Base-by-base conservation (phyloP, 1,140 invertebrate genomes). In the Psilanteris sp. region DNA sequence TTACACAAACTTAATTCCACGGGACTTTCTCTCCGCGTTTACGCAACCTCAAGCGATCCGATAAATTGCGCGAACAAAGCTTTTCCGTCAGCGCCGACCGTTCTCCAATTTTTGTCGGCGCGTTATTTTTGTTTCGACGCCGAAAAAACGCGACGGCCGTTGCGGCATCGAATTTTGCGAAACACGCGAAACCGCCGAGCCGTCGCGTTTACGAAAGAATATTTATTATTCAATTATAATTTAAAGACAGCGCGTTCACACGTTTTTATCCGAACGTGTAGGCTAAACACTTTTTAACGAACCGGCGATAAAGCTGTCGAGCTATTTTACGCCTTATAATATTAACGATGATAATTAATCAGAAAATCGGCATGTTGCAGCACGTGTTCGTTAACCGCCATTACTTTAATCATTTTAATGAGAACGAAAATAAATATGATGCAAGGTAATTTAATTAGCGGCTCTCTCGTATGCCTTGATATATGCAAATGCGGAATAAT, bases 1-100 rank as follows among this genome's bases (percentile, higher is more conserved):
- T 85, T 83, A 82, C 79, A 79, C 80, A 78, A 82, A 85, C n/a
- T 84, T 83, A 84, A 85, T 78, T 64, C 50, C 67, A 29, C 37
- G 18, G 39, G 71, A 81, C 81, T 81, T 81, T 83, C 80, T 81
- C 78, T 54, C 20, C 31, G 68, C 80, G 67, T 77, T 82, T 81
- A 81, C 81, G 78, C 80, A 16, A 29, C 29, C 29, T 57, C 32
- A 16, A 39, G 43, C 70, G 29, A 4, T 10, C 48, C 9, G 9
- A 37, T 71, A 43, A 64, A 64, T 20, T 46, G 13, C 16, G 43
- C 52, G 10, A 32, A 34, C 46, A 43, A 64, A 41, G 34, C 36
- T 18, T 61, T 61, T 20, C 39, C 18, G 18, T 3, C 18, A 5
- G 5, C 18, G 2, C 2, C 18, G 5, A 20, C 18, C 5, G 18